phyloP scores from a whole-genome alignment of 2,888 invertebrate species.

The Podotricha telesiphe region DNA sequence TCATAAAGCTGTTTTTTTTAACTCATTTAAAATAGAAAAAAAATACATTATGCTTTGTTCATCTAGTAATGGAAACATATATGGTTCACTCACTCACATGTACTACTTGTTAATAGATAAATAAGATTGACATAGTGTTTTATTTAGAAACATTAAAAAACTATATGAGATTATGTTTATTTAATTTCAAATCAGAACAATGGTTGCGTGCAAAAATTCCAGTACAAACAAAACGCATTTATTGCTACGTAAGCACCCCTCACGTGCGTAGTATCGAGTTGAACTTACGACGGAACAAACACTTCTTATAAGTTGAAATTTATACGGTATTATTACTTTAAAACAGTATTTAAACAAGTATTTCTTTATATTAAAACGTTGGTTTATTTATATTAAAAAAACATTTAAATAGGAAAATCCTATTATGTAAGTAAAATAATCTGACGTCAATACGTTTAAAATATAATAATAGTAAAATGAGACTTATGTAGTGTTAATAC shows the following conservation, averaged over 20 bases:
- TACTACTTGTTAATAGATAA: slow-evolving; percentile 42
- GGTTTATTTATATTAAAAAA: neutral
- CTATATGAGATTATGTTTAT: slow-evolving; percentile 49
- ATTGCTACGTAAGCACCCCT: slow-evolving; percentile 55
- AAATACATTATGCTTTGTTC: too few species aligned
- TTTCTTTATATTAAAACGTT: neutral
- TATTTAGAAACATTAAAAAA: slow-evolving; percentile 45
- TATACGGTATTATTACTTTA: slow-evolving; percentile 6
- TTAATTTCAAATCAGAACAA: slow-evolving; percentile 54
- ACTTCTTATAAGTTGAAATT: slow-evolving; percentile 13
- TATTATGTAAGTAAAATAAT: neutral
- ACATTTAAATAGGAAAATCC: neutral
- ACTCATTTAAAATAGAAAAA: too few species aligned
- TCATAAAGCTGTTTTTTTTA: too few species aligned
- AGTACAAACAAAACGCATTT: slow-evolving; percentile 57
- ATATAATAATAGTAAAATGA: slow-evolving; percentile 1
- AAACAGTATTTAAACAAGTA: neutral
- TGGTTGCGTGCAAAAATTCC: slow-evolving; percentile 56
- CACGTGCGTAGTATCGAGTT: slow-evolving; percentile 45
- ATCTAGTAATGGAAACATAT: too few species aligned
- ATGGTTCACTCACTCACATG: too few species aligned
- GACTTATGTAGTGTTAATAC: slow-evolving; percentile 4
- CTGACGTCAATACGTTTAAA: neutral
- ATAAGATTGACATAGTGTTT: slow-evolving; percentile 56
- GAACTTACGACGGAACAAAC: slow-evolving; percentile 43